Evolutionary conservation across 2,113 vertebrate species (phyloP).

Genomic region (Riparia riparia): DNA sequence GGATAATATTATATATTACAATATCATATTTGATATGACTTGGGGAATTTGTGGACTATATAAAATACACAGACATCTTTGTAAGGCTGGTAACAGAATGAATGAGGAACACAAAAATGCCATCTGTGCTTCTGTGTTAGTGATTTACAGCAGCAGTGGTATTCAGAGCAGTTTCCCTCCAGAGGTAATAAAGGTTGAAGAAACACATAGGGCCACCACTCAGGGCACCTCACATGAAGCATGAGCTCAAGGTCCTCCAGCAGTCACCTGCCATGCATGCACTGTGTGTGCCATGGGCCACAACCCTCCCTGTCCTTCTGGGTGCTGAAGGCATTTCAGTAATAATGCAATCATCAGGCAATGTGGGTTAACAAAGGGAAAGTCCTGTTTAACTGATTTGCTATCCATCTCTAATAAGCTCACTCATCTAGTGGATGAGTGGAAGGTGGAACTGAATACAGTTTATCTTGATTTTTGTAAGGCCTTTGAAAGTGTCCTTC

Average conservation of each 20-base stretch:
- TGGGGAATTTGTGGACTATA: neutral
- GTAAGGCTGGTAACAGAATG: neutral
- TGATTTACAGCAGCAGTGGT: neutral
- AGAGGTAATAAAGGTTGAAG: neutral
- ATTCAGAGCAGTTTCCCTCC: neutral
- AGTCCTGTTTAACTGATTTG: neutral
- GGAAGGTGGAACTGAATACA: neutral
- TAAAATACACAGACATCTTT: neutral
- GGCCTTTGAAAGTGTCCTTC: neutral
- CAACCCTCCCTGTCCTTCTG: neutral
- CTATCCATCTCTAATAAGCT: neutral
- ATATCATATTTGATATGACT: neutral
- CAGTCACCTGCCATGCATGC: neutral
- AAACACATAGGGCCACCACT: neutral
- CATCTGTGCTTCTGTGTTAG: neutral
- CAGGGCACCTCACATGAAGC: neutral
- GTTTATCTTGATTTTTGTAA: neutral
- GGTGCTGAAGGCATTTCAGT: neutral
- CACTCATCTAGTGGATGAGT: neutral
- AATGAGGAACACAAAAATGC: neutral
- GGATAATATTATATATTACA: neutral
- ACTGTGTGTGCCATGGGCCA: neutral
- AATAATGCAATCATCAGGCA: neutral
- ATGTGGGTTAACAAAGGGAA: neutral
- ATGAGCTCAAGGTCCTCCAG: neutral